These are phyloP conservation scores for Decapterus maruadsi DNA, from an alignment of 2,797 vertebrate genomes.

Conservation along the genomic window DNA sequence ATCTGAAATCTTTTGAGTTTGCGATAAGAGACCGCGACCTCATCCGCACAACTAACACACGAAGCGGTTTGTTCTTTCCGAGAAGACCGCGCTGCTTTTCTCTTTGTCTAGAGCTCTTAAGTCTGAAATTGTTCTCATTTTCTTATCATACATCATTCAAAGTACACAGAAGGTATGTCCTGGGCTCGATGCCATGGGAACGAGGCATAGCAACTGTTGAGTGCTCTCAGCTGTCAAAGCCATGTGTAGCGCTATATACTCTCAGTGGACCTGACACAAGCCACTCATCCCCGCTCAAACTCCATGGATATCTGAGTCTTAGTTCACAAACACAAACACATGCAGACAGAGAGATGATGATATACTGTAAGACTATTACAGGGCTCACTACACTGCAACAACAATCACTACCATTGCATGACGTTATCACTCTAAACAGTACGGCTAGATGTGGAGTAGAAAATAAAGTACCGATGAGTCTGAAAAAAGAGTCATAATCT, in stretches of 20 bases:
- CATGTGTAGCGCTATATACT: slow-evolving; percentile 57
- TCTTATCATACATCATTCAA: not conserved
- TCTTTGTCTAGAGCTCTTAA: not conserved
- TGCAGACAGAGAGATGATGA: slow-evolving; percentile 9
- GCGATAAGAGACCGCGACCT: not conserved
- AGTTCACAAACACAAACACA: not conserved
- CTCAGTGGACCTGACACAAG: slow-evolving; percentile 45
- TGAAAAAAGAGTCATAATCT: not conserved
- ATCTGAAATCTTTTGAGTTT: not conserved
- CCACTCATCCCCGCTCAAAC: slow-evolving; percentile 16
- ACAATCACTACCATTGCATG: not conserved
- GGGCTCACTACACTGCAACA: slow-evolving; percentile 4
- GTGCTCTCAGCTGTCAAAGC: slow-evolving; percentile 67
- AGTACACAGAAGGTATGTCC: slow-evolving; percentile 24
- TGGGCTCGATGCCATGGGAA: slow-evolving; percentile 35
- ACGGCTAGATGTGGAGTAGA: not conserved
- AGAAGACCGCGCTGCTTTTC: not conserved
- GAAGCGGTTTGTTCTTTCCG: not conserved
- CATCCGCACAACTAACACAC: not conserved
- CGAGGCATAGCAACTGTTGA: slow-evolving; percentile 45
- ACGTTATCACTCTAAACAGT: not conserved
- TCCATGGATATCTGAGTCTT: slow-evolving; percentile 9
- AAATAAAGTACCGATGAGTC: slow-evolving; percentile 11
- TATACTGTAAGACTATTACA: slow-evolving; percentile 23
- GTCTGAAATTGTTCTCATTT: slow-evolving; percentile 8